Percentiles rank a stretch among this genome's conserved stretches.
phyloP scores from a whole-genome alignment of 2,113 vertebrate genomes.

The Sciurus niger region DNA sequence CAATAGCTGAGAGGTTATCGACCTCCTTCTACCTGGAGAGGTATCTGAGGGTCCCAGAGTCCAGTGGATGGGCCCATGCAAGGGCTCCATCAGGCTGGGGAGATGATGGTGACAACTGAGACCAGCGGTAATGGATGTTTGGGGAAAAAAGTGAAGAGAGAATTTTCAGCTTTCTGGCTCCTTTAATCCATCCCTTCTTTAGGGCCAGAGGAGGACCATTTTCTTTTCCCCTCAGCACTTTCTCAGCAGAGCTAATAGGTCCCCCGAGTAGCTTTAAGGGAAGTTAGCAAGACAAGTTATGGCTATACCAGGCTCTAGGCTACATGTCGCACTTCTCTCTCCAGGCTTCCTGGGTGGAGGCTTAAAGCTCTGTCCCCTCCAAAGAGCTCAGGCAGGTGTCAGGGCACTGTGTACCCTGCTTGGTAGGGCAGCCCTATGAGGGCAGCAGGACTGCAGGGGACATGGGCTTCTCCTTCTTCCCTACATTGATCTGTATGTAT shows the following conservation, averaged over 20 bases:
- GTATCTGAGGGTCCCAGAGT: neutral
- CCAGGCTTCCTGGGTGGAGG: neutral
- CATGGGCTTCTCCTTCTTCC: neutral
- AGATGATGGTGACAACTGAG: neutral
- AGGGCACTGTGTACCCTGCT: neutral
- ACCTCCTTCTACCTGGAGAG: neutral
- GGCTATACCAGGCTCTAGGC: constrained; percentile 19
- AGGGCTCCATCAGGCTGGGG: too few species aligned
- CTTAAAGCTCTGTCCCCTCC: neutral
- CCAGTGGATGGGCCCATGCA: neutral
- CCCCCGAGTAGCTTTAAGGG: constrained; percentile 59
- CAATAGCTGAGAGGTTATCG: neutral
- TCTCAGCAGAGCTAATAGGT: constrained; percentile 52
- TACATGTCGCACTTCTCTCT: neutral
- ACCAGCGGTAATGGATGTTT: constrained; percentile 23
- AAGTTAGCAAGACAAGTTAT: constrained; percentile 54
- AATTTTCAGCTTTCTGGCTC: constrained; percentile 57
- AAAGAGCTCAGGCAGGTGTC: neutral
- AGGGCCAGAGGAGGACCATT: constrained; percentile 20
- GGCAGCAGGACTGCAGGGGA: neutral
- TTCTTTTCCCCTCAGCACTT: constrained; percentile 66
- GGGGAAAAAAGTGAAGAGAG: neutral
- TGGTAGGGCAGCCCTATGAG: neutral
- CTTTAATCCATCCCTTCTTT: constrained; percentile 36
- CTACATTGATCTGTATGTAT: neutral